Base-by-base conservation (phyloP, 2,113 vertebrate genomes). In the Dasyprocta punctata region DNA sequence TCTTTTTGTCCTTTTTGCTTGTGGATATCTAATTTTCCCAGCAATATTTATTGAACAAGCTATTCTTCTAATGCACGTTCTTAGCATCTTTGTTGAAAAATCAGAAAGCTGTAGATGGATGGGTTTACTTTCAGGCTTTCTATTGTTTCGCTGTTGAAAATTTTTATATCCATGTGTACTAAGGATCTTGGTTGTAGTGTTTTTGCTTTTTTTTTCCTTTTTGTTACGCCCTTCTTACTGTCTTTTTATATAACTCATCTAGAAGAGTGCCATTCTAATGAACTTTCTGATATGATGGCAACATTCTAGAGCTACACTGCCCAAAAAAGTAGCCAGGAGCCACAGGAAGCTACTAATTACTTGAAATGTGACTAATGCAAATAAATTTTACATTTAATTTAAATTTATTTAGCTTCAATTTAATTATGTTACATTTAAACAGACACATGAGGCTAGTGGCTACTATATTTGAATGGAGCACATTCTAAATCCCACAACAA, bases 381-480 rank as follows among this genome's bases (percentile, higher is more conserved):
- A 5, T 83, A 22, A 95, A 88, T 89, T 96, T 77, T 82, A 87
- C n/a, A 90, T 33, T 90, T 56, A 54, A 85, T 82, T 61, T 82
- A 73, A 82, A 80, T 86, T 41, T 71, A 63, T 6, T 52, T 52
- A 52, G 54, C 52, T 60, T 60, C 22, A 60, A 63, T 33, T 65
- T 41, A 44, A 41, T 24, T 26, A 75, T 24, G 38, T 75, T 44
- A 75, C 24, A 75, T 41, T 77, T 77, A 77, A 77, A 47, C 28
- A 77, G 73, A 13, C 49, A 83, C 4, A 22, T 10, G 33, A 83
- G 8, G 49, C 87, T 67, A 88, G 65, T 67, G 36, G 49, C 33
- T 78, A 77, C 41, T 22, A 38, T 60, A 88, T 82, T 1, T 33
- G 17, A 19, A 73, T 17, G 92, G 5, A 85, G 5, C 10, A 78